Evolutionary conservation across 2,888 invertebrate genomes (phyloP), one percentile per base, ranked within the genome.

Genomic region (Agonopterix alstromeriana): DNA sequence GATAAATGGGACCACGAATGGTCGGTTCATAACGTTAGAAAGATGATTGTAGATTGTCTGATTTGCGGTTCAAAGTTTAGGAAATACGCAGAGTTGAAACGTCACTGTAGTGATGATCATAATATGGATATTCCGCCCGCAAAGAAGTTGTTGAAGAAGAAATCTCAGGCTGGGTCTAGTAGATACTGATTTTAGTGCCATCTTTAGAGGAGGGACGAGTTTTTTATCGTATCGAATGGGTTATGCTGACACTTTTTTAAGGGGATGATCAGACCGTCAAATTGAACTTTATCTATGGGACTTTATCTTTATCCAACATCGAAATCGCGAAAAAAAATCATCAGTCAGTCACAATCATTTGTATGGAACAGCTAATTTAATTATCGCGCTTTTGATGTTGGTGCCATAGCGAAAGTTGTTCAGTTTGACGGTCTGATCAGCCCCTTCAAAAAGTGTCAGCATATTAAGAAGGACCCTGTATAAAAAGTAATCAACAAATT

Each of bases 1-100:
- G 77, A 80, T 17, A 89, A 87, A 45, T 89, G 89, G 89, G 88
- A 89, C 35, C 89, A 89, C 49, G 87, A 89, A 46, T 89, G 89
- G 89, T 44, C 48, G 0, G 58, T 75, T 0, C 89, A 89, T 51
- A 79, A 75, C n/a, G 73, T 83, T 0, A 75, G 89, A 53, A 89
- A 87, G 53, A 72, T 72, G 51, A 73, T 84, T 0, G 76, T 81
- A 0, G 89, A 89, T 52, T 89, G 89, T 43, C 46, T 68, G 8
- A 52, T 79, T 0, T 89, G 89, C 45, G 77, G 71, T 0, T 66
- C 73, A 0, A 79, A 86, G 57, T 89, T 82, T 48, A 67, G 89
- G 42, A 89, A 89, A 49, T 86, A 82, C 55, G 68, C 79, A 0
- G 83, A 85, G 43, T 48, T 88, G 44, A 85, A 83, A 46, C 67